Percentiles rank a stretch among this genome's conserved stretches.
Evolutionary conservation across 2,113 vertebrate species (phyloP).

Genomic region (Aptenodytes forsteri): DNA sequence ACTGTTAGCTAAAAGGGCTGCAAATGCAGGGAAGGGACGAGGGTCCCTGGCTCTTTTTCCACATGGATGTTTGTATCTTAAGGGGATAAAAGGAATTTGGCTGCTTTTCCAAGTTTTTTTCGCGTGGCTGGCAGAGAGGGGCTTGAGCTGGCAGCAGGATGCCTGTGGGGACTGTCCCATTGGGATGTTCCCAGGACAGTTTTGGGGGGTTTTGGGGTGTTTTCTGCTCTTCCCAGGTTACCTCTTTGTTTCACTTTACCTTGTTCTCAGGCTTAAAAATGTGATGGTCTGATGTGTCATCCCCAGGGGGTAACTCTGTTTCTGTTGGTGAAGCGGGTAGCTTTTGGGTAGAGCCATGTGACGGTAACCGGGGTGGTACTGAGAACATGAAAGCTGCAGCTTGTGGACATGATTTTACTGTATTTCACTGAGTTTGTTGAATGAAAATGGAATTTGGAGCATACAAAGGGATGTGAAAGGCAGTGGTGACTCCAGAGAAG

Average conservation of each 20-base stretch:
- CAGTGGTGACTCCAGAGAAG: neutral
- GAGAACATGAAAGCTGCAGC: neutral
- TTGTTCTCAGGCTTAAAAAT: neutral
- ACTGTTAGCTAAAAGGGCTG: neutral
- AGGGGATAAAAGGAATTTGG: neutral
- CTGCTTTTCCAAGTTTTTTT: neutral
- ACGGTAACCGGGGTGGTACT: neutral
- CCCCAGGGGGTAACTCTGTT: neutral
- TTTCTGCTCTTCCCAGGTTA: neutral
- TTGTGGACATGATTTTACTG: neutral
- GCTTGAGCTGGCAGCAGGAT: neutral
- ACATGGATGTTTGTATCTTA: neutral
- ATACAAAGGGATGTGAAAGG: neutral
- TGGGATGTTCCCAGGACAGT: neutral
- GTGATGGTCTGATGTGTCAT: neutral
- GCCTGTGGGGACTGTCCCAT: fast-evolving
- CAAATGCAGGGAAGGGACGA: neutral
- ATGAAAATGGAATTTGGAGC: neutral
- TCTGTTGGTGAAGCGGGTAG: neutral
- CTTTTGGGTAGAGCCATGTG: neutral
- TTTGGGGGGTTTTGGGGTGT: neutral
- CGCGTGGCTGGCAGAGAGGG: neutral
- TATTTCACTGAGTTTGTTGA: neutral
- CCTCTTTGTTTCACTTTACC: neutral
- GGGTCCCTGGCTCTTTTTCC: neutral